phyloP scores from a whole-genome alignment of 2,888 invertebrate species.

The Autographa gamma region DNA sequence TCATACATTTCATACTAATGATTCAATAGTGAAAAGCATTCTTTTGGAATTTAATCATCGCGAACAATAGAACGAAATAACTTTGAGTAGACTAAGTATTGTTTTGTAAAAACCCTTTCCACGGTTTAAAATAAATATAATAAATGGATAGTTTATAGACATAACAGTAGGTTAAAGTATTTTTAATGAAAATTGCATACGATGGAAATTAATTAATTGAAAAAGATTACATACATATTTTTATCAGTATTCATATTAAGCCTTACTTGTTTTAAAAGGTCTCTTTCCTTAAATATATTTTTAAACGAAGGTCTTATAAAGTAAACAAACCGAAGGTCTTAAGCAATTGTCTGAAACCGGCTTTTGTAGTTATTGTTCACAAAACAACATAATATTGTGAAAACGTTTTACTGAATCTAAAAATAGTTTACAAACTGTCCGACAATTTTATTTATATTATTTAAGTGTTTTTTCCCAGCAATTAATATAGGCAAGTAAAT shows the following conservation, averaged over 20 bases:
- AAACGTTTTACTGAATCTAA: neutral
- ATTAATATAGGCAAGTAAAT: neutral
- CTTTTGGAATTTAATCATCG: slow-evolving; percentile 26
- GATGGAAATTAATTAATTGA: too few relatives aligned
- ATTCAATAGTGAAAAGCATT: slow-evolving; percentile 56
- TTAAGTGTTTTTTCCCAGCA: neutral
- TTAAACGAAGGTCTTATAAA: slow-evolving; percentile 41
- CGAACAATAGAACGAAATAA: slow-evolving; percentile 28
- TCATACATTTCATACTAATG: slow-evolving; percentile 39
- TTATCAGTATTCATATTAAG: too few relatives aligned
- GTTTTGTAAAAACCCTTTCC: neutral
- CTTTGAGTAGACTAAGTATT: slow-evolving; percentile 5
- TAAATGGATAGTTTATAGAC: too few relatives aligned
- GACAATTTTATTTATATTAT: neutral
- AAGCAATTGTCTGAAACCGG: slow-evolving; percentile 9
- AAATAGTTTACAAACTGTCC: neutral
- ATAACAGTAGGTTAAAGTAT: too few relatives aligned
- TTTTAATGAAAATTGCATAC: too few relatives aligned
- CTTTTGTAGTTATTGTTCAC: neutral
- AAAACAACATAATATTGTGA: neutral
- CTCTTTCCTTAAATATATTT: slow-evolving; percentile 37
- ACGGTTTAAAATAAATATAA: too few relatives aligned
- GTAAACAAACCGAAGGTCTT: slow-evolving; percentile 44
- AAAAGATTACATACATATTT: too few relatives aligned
- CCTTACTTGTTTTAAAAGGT: slow-evolving; percentile 7